These are phyloP conservation scores for Hemiprocne comata DNA, from an alignment of 2,113 vertebrate species.

Conservation along the genomic window DNA sequence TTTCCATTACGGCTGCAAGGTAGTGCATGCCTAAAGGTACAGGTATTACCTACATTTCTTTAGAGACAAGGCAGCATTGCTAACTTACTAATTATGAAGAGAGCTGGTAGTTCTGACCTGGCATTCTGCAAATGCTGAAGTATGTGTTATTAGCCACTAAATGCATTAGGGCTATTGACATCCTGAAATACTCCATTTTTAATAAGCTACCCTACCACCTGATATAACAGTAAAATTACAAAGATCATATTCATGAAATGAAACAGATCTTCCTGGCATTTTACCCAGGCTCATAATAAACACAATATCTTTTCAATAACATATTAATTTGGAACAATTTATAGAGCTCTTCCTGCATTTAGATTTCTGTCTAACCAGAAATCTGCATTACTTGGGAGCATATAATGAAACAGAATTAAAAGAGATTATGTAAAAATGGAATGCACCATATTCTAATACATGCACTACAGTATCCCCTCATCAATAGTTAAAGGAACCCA, in stretches of 20 bases:
- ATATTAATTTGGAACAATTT: background rate
- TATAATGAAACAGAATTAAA: background rate
- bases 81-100: slow-evolving; percentile 33
- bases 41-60: background rate
- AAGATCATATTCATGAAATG: background rate
- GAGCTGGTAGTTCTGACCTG: background rate
- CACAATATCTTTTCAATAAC: background rate
- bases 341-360: background rate
- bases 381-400: background rate
- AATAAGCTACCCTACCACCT: background rate
- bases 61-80: slow-evolving; percentile 1
- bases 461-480: background rate
- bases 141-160: slow-evolving; percentile 29
- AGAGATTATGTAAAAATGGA: background rate
- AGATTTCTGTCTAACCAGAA: background rate
- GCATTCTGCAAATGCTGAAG: slow-evolving; percentile 1
- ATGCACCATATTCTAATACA: background rate
- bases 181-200: background rate
- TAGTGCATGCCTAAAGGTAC: background rate
- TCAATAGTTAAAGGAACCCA: background rate
- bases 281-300: background rate
- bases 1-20: background rate
- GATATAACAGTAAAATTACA: background rate
- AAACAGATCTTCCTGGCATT: background rate
- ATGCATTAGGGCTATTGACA: background rate